Evolutionary conservation across 53 echinoderm and acorn worm species (phyloP).

Genomic region (Luidia sarsii): DNA sequence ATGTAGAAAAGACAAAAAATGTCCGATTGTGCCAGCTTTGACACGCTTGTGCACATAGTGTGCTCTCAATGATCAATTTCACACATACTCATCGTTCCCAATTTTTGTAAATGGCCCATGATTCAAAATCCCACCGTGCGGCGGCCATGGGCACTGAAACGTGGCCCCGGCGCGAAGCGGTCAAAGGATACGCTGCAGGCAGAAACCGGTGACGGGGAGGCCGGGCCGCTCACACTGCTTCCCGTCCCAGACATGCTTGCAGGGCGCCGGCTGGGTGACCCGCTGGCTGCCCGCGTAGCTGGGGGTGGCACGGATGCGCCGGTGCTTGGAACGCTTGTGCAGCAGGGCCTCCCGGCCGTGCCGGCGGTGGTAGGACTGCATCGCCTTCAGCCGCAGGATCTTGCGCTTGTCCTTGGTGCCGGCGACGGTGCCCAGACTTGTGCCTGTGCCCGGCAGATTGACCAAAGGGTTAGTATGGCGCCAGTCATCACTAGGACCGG

Average conservation of each 20-base stretch:
- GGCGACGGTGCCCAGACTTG: slow-evolving; percentile 72
- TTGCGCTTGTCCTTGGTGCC: slow-evolving; percentile 83
- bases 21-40: too few species aligned
- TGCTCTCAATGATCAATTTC: neutral
- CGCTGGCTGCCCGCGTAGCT: slow-evolving; percentile 68
- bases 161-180: too few species aligned
- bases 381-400: slow-evolving; percentile 72
- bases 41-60: too few species aligned
- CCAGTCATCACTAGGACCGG: too few species aligned
- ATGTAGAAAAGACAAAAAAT: too few species aligned
- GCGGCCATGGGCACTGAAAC: too few species aligned
- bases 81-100: neutral
- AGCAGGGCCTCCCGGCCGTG: slow-evolving; percentile 86
- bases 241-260: slow-evolving; percentile 54
- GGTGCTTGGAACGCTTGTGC: slow-evolving; percentile 75
- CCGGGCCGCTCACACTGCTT: slow-evolving; percentile 66
- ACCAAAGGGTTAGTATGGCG: too few species aligned
- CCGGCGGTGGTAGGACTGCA: slow-evolving; percentile 76
- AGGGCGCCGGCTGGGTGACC: slow-evolving; percentile 56
- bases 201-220: slow-evolving; percentile 78
- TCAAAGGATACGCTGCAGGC: slow-evolving; percentile 91
- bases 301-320: slow-evolving; percentile 84
- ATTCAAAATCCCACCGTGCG: neutral
- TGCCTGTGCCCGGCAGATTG: too few species aligned
- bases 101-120: neutral